A percentile compares a stretch with the other conserved stretches of the same genome.
Conservation (phyloP, 2,797 vertebrate genomes). For the Allobates femoralis region DNA sequence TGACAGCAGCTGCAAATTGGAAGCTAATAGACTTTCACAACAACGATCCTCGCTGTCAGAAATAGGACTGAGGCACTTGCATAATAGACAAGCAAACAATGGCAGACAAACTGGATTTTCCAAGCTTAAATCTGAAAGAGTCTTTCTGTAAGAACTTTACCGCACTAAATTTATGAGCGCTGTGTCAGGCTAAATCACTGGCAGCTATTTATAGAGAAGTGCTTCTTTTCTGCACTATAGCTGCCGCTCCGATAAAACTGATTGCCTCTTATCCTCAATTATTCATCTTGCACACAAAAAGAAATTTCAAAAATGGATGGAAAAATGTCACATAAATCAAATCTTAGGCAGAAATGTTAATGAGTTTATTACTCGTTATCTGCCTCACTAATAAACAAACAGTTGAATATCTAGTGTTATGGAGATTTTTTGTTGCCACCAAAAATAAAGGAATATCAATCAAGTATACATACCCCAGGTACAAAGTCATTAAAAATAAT, state of each 20-base stretch:
- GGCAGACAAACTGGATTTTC: slow-evolving; percentile 29
- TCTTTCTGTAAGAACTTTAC: slow-evolving; percentile 2
- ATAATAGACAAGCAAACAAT: slow-evolving; percentile 28
- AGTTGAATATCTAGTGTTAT: too few species aligned
- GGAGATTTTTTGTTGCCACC: too few species aligned
- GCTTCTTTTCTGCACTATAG: slow-evolving; percentile 7
- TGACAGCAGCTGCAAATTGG: background rate
- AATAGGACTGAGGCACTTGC: slow-evolving; percentile 23
- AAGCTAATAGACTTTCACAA: slow-evolving; percentile 24
- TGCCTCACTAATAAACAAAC: slow-evolving; percentile 21
- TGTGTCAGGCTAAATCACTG: slow-evolving; percentile 48
- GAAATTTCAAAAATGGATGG: slow-evolving; percentile 21
- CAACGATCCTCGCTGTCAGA: slow-evolving; percentile 3
- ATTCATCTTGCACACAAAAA: slow-evolving; percentile 41
- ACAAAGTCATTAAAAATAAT: too few species aligned
- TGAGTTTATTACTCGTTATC: slow-evolving; percentile 42
- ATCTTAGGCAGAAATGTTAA: slow-evolving; percentile 23
- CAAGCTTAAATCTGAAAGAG: background rate
- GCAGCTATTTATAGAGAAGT: slow-evolving; percentile 49
- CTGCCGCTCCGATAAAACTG: slow-evolving; percentile 25
- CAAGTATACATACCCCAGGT: too few species aligned
- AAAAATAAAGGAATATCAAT: too few species aligned
- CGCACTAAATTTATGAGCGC: slow-evolving; percentile 25
- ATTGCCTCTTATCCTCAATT: slow-evolving; percentile 47
- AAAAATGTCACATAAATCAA: slow-evolving; percentile 53